Conservation (phyloP, 2,113 vertebrate genomes). For the Loxodonta africana region DNA sequence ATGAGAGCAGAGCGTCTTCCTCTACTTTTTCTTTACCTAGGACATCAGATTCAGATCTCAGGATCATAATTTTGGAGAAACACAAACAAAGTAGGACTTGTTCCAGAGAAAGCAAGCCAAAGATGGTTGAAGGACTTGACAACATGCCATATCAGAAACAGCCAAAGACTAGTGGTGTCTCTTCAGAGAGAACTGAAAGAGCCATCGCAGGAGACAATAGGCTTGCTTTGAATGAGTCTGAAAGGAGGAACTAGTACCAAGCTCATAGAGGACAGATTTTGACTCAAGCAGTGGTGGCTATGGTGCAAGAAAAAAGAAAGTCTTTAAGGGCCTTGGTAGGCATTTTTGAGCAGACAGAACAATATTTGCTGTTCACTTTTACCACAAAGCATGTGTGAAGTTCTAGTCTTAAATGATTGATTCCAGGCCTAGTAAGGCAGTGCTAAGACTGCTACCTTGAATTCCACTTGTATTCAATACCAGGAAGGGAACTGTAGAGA, state of each 20-base stretch:
- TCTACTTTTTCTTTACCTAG: not conserved
- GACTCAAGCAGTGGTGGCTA: not conserved
- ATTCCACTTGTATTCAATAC: not conserved
- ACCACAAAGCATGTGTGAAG: not conserved
- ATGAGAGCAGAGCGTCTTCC: not conserved
- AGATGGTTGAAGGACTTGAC: not conserved
- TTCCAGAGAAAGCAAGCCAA: not conserved
- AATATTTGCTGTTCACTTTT: not conserved
- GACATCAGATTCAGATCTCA: not conserved
- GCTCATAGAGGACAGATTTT: not conserved
- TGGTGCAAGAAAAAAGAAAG: not conserved
- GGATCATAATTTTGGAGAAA: not conserved
- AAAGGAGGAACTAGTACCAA: not conserved
- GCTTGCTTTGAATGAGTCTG: not conserved
- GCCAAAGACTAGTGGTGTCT: not conserved
- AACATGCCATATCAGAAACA: not conserved
- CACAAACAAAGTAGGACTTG: not conserved
- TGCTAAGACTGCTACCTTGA: not conserved
- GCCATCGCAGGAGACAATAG: not conserved
- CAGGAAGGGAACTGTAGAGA: not conserved
- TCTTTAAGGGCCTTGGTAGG: not conserved
- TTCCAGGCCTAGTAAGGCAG: not conserved
- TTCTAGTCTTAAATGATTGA: not conserved
- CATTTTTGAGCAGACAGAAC: not conserved
- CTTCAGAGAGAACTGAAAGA: not conserved